Conservation (phyloP, 1,140 invertebrate genomes). For the Pseudomyrmex cubaensis region DNA sequence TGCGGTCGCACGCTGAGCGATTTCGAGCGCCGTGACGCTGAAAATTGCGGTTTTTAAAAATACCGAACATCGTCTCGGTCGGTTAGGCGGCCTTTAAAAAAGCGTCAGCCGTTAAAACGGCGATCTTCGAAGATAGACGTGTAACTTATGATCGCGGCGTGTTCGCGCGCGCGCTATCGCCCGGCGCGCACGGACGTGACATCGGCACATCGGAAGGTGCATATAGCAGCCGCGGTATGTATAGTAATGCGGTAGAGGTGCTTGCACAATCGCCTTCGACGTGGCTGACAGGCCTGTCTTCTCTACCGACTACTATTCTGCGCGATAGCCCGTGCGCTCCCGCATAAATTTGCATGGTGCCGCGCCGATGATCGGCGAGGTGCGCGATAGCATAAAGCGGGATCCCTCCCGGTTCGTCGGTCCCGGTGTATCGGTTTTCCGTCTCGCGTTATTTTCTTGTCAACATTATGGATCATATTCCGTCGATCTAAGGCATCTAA, state of each 20-base stretch:
- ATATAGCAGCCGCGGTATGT: neutral
- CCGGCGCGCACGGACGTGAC: neutral
- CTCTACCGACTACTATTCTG: constrained; percentile 26
- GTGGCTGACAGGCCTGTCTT: constrained; percentile 55
- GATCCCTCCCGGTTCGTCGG: constrained; percentile 21
- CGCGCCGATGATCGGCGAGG: constrained; percentile 42
- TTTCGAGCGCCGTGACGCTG: neutral
- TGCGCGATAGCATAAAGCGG: constrained; percentile 46
- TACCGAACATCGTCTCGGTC: constrained; percentile 1
- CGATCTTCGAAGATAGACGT: constrained; percentile 17
- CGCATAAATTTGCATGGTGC: constrained; percentile 67
- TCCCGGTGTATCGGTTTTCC: constrained; percentile 58
- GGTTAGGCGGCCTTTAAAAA: constrained; percentile 2
- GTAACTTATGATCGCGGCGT: constrained; percentile 30
- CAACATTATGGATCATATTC: constrained; percentile 65
- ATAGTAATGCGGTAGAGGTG: constrained; percentile 15
- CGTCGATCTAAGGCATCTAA: constrained; percentile 37
- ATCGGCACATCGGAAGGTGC: constrained; percentile 28
- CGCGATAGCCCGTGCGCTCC: constrained; percentile 20
- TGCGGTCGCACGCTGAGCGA: constrained; percentile 44
- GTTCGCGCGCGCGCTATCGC: constrained; percentile 19
- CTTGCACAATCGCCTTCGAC: constrained; percentile 49
- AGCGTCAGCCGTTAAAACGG: no score
- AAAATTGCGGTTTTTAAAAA: constrained; percentile 23
- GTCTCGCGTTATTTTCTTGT: constrained; percentile 60